Base-by-base conservation (phyloP, 2,888 invertebrate genomes). In the Metallyticus violacea region DNA sequence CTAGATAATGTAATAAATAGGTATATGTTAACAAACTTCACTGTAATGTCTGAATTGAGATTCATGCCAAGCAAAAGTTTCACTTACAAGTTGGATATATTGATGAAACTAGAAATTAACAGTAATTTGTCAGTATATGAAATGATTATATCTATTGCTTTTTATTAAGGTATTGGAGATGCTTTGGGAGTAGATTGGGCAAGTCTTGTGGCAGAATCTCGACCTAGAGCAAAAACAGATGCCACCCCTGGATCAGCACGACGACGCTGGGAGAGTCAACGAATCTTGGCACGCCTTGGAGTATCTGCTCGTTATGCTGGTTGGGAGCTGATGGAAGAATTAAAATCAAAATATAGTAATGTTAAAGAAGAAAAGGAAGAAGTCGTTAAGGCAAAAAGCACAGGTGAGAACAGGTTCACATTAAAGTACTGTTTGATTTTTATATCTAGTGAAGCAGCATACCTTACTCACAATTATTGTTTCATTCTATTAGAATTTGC, bases 161-260 rank as follows among this genome's bases (percentile, higher is more conserved):
- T 15, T 62, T 77, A 26, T 85, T 85, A 90, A 92, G 95, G 96
- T 76, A 94, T 98, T 88, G 97, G 97, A 6, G 98, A 98, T 92
- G 97, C 97, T n/a, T 92, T 98, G 30, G 98, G 98, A n/a, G 98
- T 98, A 1, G 98, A 98, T 92, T 98, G 98, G 98, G 96, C 97
- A 15, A 97, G 97, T 91, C 93, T 98, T 81, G 96, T 97, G 0
- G 96, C 96, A 2, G 97, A 97, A 91, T 96, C 96, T 6, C 93
- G 94, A 76, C 93, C 93, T 1, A 93, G 93, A 79, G 89, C 90
- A 1, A 92, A 92, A 89, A 89, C 89, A 77, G 89, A 92, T 89
- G 93, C 93, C 88, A 91, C 91, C n/a, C 91, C 93, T 90, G 90
- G 93, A 89, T 94, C 94, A 6, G 95, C 96, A 1, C 94, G 97